These are phyloP conservation scores for Furcifer pardalis DNA, from an alignment of 2,797 vertebrate genomes.

Conservation along the genomic window DNA sequence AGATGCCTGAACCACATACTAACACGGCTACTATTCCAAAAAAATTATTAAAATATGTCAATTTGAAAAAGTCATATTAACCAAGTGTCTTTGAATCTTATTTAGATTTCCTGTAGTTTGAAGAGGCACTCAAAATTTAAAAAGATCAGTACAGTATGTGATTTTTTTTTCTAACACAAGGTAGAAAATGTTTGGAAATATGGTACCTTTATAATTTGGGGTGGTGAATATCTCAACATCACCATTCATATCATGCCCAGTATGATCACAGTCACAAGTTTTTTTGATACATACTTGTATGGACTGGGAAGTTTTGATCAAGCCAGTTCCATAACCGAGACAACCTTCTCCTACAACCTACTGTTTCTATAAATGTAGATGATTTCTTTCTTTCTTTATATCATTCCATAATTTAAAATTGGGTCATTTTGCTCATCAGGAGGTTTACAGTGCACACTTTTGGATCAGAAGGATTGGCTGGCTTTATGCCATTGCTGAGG, in stretches of 20 bases:
- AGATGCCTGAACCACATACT: no score
- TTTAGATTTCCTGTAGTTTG: background rate
- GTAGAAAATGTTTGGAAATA: background rate
- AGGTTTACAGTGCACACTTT: no score
- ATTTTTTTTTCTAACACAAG: background rate
- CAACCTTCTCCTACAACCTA: background rate
- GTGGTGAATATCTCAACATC: background rate
- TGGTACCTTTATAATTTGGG: background rate
- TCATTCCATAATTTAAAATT: no score
- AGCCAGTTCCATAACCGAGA: background rate
- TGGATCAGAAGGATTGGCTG: no score
- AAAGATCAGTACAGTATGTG: background rate
- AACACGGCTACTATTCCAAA: no score
- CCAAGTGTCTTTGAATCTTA: background rate
- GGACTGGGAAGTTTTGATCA: background rate
- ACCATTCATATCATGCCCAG: background rate
- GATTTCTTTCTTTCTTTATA: no score
- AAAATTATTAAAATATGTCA: constrained; percentile 21
- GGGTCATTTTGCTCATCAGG: no score
- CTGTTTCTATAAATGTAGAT: background rate
- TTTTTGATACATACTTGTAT: background rate
- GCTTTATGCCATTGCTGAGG: no score
- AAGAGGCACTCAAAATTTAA: background rate
- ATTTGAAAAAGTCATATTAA: background rate
- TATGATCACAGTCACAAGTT: background rate